phyloP scores from a whole-genome alignment of 2,888 invertebrate genomes.

The Tachystola acroxantha region DNA sequence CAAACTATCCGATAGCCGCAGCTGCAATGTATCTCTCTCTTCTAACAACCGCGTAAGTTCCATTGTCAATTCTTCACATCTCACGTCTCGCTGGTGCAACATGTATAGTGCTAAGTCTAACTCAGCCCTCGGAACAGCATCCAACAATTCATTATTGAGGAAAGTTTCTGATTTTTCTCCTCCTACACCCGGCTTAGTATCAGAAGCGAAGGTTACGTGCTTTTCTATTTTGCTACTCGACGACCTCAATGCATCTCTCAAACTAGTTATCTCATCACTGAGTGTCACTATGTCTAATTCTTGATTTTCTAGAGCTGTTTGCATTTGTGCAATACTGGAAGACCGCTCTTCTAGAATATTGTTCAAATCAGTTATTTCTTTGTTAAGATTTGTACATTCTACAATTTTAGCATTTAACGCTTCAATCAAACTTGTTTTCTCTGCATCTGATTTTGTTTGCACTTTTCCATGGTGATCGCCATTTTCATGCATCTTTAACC shows the following conservation, averaged over 20 bases:
- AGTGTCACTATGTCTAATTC: conserved; percentile 85
- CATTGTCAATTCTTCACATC: conserved; percentile 91
- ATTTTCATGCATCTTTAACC: conserved; percentile 72
- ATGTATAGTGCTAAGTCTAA: conserved; percentile 89
- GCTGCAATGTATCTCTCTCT: conserved; percentile 90
- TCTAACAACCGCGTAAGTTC: conserved; percentile 90
- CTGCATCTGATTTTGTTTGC: conserved; percentile 39
- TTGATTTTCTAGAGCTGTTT: conserved; percentile 81
- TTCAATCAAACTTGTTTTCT: conserved; percentile 43
- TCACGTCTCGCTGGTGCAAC: conserved; percentile 91
- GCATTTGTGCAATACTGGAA: conserved; percentile 75
- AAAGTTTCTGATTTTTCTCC: conserved; percentile 16
- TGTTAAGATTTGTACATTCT: conserved; percentile 68
- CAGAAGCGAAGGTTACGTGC: conserved; percentile 66
- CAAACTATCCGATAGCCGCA: conserved; percentile 88
- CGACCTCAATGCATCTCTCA: conserved; percentile 43
- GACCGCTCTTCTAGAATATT: conserved; percentile 73
- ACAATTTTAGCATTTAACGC: conserved; percentile 60
- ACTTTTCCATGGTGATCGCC: conserved; percentile 43
- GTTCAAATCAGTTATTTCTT: conserved; percentile 73
- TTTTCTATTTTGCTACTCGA: conserved; percentile 58
- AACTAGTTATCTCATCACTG: conserved; percentile 80
- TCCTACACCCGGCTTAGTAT: conserved; percentile 52
- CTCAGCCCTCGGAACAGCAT: conserved; percentile 79
- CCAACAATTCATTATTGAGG: conserved; percentile 47